Evolutionary conservation across 2,797 vertebrate species (phyloP), one percentile per base, ranked within the genome.

Genomic region (Nyctalus aviator): DNA sequence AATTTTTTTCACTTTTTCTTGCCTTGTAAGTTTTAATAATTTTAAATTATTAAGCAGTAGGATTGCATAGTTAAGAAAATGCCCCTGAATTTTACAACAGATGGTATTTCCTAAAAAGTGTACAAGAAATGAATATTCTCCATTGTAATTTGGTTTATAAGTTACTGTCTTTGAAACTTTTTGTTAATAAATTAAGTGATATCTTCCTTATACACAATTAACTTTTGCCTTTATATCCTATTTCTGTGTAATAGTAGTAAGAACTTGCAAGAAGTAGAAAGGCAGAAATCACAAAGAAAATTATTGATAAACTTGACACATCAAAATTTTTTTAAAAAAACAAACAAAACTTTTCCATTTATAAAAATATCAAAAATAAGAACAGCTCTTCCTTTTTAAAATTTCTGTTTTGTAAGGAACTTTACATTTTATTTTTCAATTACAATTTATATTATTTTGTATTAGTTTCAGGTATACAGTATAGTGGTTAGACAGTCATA

Each of bases 101-200:
- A 23, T n/a, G n/a, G n/a, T 92, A 86, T 81, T 79, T 90, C 23
- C 48, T 86, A 21, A 62, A 89, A 91, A 71, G 9, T 59, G 30
- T 62, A 57, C 8, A 71, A 71, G 6, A 11, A 75, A 87, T 81
- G 20, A 50, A 17, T 72, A 91, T 71, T 77, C 48, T 13, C 32
- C 9, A 23, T 6, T 41, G 10, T 50, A 62, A 76, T 88, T 86
- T 96, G n/a, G 1, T 69, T 93, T 90, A 57, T 88, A 41, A 46
- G 55, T 71, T 44, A 82, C 59, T 93, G 30, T 90, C 46, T 91
- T 57, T 73, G 71, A 9, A 84, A 35, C 21, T 85, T 94, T 37
- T 83, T 88, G 62, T 72, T 79, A 83, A 87, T 62, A 86, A 94
- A 93, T 92, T 92, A 94, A 95, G 68, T 77, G 20, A 89, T 95